Evolutionary conservation across 1,140 invertebrate species (phyloP).

Genomic region (Chrysopa pallens): DNA sequence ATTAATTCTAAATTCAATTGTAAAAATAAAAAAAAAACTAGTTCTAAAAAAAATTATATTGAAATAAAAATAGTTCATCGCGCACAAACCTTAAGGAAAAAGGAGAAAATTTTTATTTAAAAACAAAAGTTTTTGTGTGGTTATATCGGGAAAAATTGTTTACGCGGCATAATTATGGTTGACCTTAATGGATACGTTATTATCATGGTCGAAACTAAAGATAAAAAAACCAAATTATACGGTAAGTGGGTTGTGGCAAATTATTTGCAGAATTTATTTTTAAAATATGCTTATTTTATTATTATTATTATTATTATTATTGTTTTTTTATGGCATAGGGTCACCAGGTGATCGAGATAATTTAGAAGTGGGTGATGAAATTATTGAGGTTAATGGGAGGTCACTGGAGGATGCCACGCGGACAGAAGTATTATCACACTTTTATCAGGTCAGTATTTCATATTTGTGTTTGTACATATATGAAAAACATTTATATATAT

Average conservation of each 20-base stretch:
- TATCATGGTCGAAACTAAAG: constrained; percentile 81
- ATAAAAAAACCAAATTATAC: constrained; percentile 87
- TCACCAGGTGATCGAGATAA: constrained; percentile 86
- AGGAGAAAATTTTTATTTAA: no score
- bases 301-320: no score
- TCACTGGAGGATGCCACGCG: constrained; percentile 74
- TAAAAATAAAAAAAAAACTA: no score
- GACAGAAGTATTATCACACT: constrained; percentile 79
- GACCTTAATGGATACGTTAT: constrained; percentile 93
- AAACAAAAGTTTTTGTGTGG: no score
- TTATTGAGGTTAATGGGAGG: constrained; percentile 86
- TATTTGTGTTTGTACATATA: neutral
- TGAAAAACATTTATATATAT: neutral
- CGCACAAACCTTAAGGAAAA: no score
- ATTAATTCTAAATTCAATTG: no score
- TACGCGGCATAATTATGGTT: constrained; percentile 38
- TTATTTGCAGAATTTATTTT: neutral
- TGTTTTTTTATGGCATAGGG: constrained; percentile 27
- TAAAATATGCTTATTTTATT: neutral
- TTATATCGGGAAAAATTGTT: no score
- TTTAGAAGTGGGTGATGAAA: constrained; percentile 87
- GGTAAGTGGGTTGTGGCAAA: constrained; percentile 39
- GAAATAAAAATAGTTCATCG: no score
- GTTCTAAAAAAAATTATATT: no score
- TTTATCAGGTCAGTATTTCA: constrained; percentile 59